phyloP scores from a whole-genome alignment of 2,113 vertebrate species.

The Brachirus orientalis region DNA sequence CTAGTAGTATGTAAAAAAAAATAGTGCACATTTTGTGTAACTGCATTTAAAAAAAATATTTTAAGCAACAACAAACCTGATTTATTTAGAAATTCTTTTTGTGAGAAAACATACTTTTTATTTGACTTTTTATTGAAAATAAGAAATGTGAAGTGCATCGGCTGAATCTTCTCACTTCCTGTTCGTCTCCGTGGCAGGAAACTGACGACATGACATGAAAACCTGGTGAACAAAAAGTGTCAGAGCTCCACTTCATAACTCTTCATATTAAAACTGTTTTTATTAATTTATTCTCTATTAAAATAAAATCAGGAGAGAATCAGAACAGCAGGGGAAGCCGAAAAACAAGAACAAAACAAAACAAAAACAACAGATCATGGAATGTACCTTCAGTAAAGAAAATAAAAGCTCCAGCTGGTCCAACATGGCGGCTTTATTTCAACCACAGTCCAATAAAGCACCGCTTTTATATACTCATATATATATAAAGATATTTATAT shows the following conservation, averaged over 20 bases:
- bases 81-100: too few relatives aligned
- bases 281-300: conserved; percentile 84
- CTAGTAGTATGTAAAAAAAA: too few relatives aligned
- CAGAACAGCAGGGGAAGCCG: conserved; percentile 74
- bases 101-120: too few relatives aligned
- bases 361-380: conserved; percentile 77
- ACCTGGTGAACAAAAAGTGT: neutral
- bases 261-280: conserved; percentile 81
- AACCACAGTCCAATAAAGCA: conserved; percentile 99
- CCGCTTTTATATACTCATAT: conserved; percentile 81
- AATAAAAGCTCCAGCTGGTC: conserved; percentile 98
- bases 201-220: too few relatives aligned
- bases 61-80: too few relatives aligned
- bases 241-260: conserved; percentile 63
- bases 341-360: conserved; percentile 27
- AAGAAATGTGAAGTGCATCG: too few relatives aligned
- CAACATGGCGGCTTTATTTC: conserved; percentile 98
- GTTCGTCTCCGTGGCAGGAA: too few relatives aligned
- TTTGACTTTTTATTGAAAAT: too few relatives aligned
- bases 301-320: conserved; percentile 76
- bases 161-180: too few relatives aligned
- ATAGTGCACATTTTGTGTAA: too few relatives aligned
- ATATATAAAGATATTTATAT: conserved; percentile 72
- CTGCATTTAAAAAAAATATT: too few relatives aligned
- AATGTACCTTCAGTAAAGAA: conserved; percentile 86